A percentile compares a stretch with the other conserved stretches of the same genome.
Evolutionary conservation across 2,113 vertebrate species (phyloP).

Genomic region (Myrmecophaga tridactyla): DNA sequence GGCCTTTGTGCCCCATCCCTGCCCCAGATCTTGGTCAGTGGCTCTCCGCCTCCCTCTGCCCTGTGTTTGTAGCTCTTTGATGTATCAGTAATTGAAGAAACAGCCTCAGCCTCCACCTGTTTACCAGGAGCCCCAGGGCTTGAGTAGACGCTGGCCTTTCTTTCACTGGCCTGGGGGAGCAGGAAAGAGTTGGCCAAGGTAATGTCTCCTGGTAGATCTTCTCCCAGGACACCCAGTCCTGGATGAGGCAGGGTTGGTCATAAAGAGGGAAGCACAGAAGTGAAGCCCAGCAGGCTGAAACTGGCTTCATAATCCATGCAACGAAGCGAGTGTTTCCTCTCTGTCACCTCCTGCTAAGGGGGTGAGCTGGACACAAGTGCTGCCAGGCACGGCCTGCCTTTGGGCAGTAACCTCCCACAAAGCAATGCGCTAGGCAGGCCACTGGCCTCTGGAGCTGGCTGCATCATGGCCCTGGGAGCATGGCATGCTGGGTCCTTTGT

Average conservation of each 20-base stretch:
- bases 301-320: neutral
- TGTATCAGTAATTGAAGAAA: neutral
- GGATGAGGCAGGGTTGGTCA: neutral
- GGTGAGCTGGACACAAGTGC: accelerated
- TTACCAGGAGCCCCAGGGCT: neutral
- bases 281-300: neutral
- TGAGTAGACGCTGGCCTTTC: neutral
- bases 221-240: neutral
- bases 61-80: neutral
- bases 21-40: neutral
- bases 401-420: neutral
- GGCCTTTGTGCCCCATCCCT: neutral
- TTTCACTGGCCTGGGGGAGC: no score
- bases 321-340: neutral
- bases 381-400: neutral
- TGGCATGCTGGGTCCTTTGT: neutral
- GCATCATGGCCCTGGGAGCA: neutral
- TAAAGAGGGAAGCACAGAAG: neutral
- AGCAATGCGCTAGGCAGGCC: neutral
- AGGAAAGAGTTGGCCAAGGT: neutral
- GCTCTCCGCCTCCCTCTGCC: neutral
- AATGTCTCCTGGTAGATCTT: neutral
- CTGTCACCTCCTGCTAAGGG: neutral
- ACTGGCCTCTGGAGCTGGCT: neutral
- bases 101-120: neutral